Base-by-base conservation (phyloP, 2,888 invertebrate genomes). In the Drosophila colorata region DNA sequence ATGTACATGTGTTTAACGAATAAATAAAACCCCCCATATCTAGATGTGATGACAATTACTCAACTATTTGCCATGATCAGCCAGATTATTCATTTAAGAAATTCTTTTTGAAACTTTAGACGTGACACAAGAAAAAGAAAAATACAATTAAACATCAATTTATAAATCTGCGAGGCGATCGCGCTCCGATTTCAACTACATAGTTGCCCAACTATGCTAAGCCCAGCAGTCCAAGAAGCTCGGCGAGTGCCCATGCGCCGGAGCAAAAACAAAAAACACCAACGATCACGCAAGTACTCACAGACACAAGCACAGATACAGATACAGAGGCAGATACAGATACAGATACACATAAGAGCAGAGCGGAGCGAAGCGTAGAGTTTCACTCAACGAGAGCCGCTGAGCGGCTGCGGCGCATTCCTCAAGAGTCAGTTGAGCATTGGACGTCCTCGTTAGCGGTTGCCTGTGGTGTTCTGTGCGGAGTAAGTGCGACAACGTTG, bases 381-480 rank as follows among this genome's bases (percentile, higher is more conserved):
- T 89, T 85, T 73, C 78, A 87, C 81, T 81, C 83, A 74, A 68
- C 52, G 76, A 75, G 74, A 72, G 69, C 41, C 38, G 78, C 56
- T 63, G 74, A 69, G 75, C 71, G 38, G 61, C 66, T 68, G 67
- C 28, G 57, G 41, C 69, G 69, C 74, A 85, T 81, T 85, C 82
- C 72, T 59, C 64, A 76, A 75, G 74, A 80, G 73, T 90, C 83
- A 90, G 91, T 90, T 89, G 91, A 90, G 89, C 80, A 82, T 88
- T 89, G 90, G 86, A 90, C 90, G 90, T 90, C 90, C 88, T 90
- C 90, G 83, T 83, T 88, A 87, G 76, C 89, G 90, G 90, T 90
- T 88, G 83, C 80, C 86, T 80, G 74, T 67, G 70, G 80, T 82
- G 71, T 83, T 80, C 66, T 78, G 75, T 72, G 73, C 70, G 78